Evolutionary conservation across 2,888 invertebrate species (phyloP).

Genomic region (Apoda limacodes): DNA sequence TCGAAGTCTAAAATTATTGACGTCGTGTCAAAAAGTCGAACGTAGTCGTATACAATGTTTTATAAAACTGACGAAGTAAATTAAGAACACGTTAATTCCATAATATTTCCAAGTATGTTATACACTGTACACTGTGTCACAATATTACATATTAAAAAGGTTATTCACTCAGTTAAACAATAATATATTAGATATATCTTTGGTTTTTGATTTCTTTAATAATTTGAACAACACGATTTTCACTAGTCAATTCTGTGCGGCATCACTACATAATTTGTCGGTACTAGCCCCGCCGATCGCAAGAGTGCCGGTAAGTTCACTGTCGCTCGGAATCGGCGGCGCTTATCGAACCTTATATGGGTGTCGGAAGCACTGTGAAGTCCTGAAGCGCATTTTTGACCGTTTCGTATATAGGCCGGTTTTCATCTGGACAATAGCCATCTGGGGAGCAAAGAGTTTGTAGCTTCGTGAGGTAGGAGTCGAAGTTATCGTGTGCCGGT

Average conservation of each 20-base stretch:
- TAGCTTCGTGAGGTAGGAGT: slow-evolving; percentile 91
- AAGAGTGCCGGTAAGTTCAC: slow-evolving; percentile 29
- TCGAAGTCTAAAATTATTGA: slow-evolving; percentile 47
- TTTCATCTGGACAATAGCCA: slow-evolving; percentile 84
- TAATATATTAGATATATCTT: too few species aligned
- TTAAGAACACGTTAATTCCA: slow-evolving; percentile 41
- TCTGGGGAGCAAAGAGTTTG: slow-evolving; percentile 91
- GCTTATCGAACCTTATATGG: slow-evolving; percentile 78
- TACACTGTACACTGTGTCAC: slow-evolving; percentile 27
- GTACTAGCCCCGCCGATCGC: slow-evolving; percentile 50
- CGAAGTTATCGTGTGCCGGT: slow-evolving; percentile 89
- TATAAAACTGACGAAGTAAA: slow-evolving; percentile 58
- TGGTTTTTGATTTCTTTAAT: slow-evolving; percentile 10
- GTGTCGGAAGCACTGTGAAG: slow-evolving; percentile 89
- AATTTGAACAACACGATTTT: slow-evolving; percentile 14
- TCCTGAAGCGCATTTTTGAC: slow-evolving; percentile 93
- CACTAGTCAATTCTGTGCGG: slow-evolving; percentile 20
- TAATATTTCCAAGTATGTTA: slow-evolving; percentile 20
- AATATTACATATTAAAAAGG: too few species aligned
- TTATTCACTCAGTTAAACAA: too few species aligned
- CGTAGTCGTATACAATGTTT: slow-evolving; percentile 69
- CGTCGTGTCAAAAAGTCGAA: slow-evolving; percentile 58
- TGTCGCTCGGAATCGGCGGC: slow-evolving; percentile 61
- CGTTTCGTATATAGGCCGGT: slow-evolving; percentile 88
- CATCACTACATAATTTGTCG: slow-evolving; percentile 16